These are phyloP conservation scores for Oncorhynchus gorbuscha DNA, from an alignment of 2,113 vertebrate genomes.

Conservation along the genomic window DNA sequence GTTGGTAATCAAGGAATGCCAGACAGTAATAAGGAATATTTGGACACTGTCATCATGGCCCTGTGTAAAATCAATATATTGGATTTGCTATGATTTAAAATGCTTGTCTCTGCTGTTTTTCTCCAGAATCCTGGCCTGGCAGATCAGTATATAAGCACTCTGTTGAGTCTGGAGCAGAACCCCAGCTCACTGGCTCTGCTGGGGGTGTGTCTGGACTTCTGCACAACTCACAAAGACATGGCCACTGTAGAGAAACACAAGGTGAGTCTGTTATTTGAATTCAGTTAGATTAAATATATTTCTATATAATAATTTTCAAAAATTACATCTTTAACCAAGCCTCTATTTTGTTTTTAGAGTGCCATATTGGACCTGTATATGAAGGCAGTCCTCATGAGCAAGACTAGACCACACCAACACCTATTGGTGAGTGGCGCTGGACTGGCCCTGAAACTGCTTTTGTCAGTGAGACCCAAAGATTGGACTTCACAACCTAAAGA, in stretches of 20 bases:
- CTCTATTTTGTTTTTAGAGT: constrained; percentile 65
- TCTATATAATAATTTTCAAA: no score
- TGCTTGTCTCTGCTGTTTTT: constrained; percentile 20
- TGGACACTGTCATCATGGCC: no score
- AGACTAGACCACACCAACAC: constrained; percentile 86
- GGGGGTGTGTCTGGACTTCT: constrained; percentile 87
- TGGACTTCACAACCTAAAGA: not conserved
- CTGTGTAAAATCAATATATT: not conserved
- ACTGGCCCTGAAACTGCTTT: not conserved
- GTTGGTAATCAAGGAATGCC: not conserved
- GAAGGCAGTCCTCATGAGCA: constrained; percentile 95
- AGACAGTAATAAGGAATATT: not conserved
- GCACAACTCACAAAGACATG: constrained; percentile 82
- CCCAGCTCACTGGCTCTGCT: constrained; percentile 80
- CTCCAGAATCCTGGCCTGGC: constrained; percentile 83
- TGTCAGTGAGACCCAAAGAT: no score
- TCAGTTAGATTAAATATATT: not conserved
- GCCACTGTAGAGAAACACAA: constrained; percentile 81
- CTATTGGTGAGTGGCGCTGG: constrained; percentile 80
- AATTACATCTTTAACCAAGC: not conserved
- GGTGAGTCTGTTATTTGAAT: constrained; percentile 61
- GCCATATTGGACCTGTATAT: constrained; percentile 89
- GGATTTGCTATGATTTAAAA: not conserved
- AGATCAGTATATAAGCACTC: constrained; percentile 83
- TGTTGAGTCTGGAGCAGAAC: constrained; percentile 85